A percentile compares a stretch with the other conserved stretches of the same genome.
Evolutionary conservation across 2,113 vertebrate species (phyloP).

Genomic region (Oophaga pumilio): DNA sequence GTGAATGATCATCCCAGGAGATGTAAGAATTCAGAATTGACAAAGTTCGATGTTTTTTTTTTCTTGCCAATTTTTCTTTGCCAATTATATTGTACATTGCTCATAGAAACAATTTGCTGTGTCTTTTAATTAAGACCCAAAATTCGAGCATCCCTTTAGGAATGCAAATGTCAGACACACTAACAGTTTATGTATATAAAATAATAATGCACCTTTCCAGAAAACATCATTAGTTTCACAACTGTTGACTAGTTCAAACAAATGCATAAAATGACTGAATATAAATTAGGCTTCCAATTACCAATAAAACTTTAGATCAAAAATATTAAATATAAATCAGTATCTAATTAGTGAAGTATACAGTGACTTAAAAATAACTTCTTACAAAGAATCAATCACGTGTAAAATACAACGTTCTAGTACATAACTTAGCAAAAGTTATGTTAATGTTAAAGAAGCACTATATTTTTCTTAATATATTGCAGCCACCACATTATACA

Average conservation of each 20-base stretch:
- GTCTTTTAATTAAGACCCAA: neutral
- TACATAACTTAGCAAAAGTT: neutral
- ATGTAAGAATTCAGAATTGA: no score
- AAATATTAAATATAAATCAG: neutral
- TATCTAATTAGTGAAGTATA: neutral
- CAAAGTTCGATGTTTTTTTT: neutral
- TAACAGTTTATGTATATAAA: neutral
- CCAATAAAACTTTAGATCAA: neutral
- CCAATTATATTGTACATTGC: neutral
- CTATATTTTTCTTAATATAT: no score
- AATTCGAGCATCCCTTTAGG: neutral
- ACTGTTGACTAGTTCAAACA: neutral
- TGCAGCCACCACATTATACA: no score
- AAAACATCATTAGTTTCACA: slow-evolving; percentile 6
- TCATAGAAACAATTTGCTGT: neutral
- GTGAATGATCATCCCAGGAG: no score
- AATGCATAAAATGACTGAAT: neutral
- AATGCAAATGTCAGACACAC: neutral
- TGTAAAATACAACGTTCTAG: neutral
- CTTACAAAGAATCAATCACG: neutral
- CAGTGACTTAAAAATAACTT: neutral
- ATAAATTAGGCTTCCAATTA: slow-evolving; percentile 9
- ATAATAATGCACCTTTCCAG: neutral
- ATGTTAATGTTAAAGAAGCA: no score
- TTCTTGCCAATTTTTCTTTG: neutral